Evolutionary conservation across 1,140 invertebrate species (phyloP).

Genomic region (Muscidifurax raptorellus): DNA sequence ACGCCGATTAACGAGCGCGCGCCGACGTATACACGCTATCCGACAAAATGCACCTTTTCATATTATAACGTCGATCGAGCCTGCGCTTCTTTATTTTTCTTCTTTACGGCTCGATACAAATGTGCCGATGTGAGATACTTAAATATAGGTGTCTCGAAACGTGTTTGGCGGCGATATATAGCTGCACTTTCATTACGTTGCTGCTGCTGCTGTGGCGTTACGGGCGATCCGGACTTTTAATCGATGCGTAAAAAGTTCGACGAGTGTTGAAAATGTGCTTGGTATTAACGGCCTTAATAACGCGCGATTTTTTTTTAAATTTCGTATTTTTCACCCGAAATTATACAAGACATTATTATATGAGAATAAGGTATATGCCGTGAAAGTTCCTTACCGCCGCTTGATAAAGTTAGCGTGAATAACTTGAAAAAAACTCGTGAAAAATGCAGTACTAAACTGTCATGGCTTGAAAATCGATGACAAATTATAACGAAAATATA

Average conservation of each 20-base stretch:
- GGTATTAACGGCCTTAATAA: neutral
- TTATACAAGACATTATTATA: neutral
- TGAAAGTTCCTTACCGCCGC: neutral
- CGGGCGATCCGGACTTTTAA: neutral
- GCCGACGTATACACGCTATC: too few relatives aligned
- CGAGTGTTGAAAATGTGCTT: slow-evolving; percentile 19
- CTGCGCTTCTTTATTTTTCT: slow-evolving; percentile 11
- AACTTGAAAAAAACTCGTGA: neutral
- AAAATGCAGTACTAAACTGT: neutral
- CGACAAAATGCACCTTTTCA: slow-evolving; percentile 4
- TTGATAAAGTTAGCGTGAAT: neutral
- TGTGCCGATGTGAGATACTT: slow-evolving; percentile 16
- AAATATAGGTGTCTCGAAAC: slow-evolving; percentile 30
- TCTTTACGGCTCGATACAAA: neutral
- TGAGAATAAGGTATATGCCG: neutral
- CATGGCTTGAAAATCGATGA: neutral
- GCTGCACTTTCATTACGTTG: slow-evolving; percentile 11
- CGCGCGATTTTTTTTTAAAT: neutral
- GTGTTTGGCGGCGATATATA: slow-evolving; percentile 19
- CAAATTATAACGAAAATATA: neutral
- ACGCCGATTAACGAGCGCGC: neutral
- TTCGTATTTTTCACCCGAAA: neutral
- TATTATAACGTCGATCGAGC: neutral
- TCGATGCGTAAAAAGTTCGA: slow-evolving; percentile 6
- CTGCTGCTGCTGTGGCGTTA: neutral